Percentiles rank a stretch among this genome's conserved stretches.
Conservation (phyloP, 2,888 invertebrate species). For the Tetrapedia diversipes region DNA sequence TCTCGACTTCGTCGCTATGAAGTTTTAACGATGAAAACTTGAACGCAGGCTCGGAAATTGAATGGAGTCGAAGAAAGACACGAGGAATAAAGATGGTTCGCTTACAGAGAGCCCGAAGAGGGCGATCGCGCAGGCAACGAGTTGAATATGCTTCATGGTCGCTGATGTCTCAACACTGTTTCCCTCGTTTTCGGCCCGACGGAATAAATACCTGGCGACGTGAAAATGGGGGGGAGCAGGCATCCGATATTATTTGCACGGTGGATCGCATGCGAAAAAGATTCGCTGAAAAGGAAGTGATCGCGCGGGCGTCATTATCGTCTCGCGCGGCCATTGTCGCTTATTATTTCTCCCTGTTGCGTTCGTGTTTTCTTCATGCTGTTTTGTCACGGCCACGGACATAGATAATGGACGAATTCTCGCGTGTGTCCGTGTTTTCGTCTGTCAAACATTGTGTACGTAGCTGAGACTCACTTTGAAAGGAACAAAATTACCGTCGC, state of each 20-base stretch:
- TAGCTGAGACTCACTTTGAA: too few relatives aligned
- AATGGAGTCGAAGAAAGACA: not conserved
- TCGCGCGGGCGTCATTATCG: slow-evolving; percentile 13
- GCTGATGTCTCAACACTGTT: slow-evolving; percentile 17
- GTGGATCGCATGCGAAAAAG: slow-evolving; percentile 5
- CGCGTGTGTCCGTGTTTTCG: not conserved
- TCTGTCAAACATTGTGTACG: too few relatives aligned
- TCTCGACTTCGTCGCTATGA: too few relatives aligned
- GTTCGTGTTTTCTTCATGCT: not conserved
- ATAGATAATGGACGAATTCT: slow-evolving; percentile 5
- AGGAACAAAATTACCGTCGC: not conserved
- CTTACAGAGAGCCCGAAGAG: slow-evolving; percentile 38
- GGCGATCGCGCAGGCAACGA: not conserved
- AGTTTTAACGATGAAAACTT: too few relatives aligned
- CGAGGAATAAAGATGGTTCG: not conserved
- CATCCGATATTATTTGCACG: slow-evolving; percentile 14
- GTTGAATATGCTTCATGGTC: slow-evolving; percentile 33
- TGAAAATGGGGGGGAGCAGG: not conserved
- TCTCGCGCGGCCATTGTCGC: not conserved
- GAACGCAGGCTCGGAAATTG: not conserved
- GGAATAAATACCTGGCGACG: slow-evolving; percentile 33
- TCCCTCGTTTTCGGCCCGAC: not conserved
- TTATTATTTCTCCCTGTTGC: slow-evolving; percentile 7
- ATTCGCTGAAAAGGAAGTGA: slow-evolving; percentile 10
- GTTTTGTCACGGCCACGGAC: not conserved